Evolutionary conservation across 1,140 invertebrate species (phyloP), one percentile per base, ranked within the genome.

Genomic region (Holcopasites calliopsidis): DNA sequence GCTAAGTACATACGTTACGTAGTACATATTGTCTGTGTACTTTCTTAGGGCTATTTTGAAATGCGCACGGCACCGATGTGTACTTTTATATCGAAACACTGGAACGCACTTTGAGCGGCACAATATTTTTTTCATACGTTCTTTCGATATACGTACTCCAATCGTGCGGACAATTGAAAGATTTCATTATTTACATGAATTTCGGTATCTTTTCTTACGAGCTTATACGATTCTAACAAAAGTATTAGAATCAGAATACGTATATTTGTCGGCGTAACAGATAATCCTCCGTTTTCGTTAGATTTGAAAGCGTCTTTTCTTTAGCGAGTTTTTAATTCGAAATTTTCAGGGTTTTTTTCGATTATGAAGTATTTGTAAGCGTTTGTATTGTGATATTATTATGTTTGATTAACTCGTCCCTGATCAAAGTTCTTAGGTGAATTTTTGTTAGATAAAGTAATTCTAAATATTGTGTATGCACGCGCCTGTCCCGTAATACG

Each of bases 1-100:
- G 52, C 42, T 83, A 69, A 70, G 64, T 82, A 69, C 50, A 52
- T 79, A 69, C 58, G 60, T 40, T 78, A 68, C 58, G n/a, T n/a
- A 54, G 55, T 73, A 65, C 50, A 66, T n/a, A n/a, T 74, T 44
- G 31, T 44, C 52, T 44, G 50, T 74, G 50, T 66, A 74, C 71
- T 66, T 74, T 31, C 44, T 35, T 74, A 66, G 62, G 55, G n/a
- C 35, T 61, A 72, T 62, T 23, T 64, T 40, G 10, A 52, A 52
- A 73, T 57, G 71, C 62, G 62, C 71, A 74, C 44, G n/a, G 62
- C 71, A 74, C 71, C 16, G 31, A 66, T 66, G 38, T 66, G 62
- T 66, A 74, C 71, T 74, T 74, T 74, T 74, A 55, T 74, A 74
- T 74, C 23, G 35, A 66, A 42, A 57, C 21, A 55, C 31, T 74